Conservation (phyloP, 2,888 invertebrate species). For the Uloborus plumipes region DNA sequence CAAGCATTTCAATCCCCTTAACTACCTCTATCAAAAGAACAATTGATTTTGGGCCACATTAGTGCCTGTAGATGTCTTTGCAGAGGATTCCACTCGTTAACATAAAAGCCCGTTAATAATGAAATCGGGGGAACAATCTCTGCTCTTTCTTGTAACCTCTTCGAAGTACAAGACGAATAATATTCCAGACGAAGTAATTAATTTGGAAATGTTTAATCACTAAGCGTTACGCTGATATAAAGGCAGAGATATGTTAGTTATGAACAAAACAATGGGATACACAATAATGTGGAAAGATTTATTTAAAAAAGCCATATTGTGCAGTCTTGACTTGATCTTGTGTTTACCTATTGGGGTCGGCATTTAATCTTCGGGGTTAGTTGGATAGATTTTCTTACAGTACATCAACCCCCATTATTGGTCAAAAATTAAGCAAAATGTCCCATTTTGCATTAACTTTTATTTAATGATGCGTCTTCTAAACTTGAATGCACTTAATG, state of each 20-base stretch:
- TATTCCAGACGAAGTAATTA: slow-evolving; percentile 9
- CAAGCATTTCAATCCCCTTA: slow-evolving; percentile 1
- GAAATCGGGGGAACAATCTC: slow-evolving; percentile 2
- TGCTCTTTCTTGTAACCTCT: neutral
- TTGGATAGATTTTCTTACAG: no score
- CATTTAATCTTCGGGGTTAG: no score
- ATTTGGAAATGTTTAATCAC: slow-evolving; percentile 13
- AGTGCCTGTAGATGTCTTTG: slow-evolving; percentile 12
- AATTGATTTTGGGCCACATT: slow-evolving; percentile 4
- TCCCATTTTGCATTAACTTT: no score
- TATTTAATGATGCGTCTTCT: no score
- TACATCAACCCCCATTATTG: no score
- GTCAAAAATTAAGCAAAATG: no score
- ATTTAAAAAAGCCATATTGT: no score
- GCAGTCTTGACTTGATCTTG: no score
- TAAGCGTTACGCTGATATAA: slow-evolving; percentile 1
- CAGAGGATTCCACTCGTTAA: neutral
- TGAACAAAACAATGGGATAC: no score
- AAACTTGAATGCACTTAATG: no score
- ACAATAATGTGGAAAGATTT: no score
- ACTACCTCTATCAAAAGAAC: slow-evolving; percentile 1
- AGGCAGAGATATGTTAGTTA: neutral
- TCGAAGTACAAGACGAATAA: slow-evolving; percentile 12
- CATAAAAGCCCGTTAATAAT: slow-evolving; percentile 12
- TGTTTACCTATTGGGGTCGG: no score